Base-by-base conservation (phyloP, 2,113 vertebrate species). In the Trematocara unimaculatum region DNA sequence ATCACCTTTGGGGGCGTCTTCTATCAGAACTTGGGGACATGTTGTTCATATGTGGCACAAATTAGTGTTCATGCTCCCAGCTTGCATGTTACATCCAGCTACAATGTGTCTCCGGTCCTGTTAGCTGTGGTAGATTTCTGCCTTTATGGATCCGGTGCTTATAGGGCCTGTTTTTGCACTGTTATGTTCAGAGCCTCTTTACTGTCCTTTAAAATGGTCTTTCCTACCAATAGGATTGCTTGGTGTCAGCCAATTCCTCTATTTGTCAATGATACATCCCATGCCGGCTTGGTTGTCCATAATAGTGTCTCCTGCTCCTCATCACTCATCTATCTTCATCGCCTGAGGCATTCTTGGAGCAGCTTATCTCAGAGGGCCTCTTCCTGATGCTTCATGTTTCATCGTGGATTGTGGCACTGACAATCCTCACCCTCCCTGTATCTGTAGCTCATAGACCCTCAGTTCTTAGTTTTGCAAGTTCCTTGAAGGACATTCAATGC, bases 61-160 rank as follows among this genome's bases (percentile, higher is more conserved):
- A 3, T 64, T 38, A 64, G 33, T 64, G 60, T 64, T n/a, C 60
- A 64, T n/a, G 18, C 6, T 64, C 33, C 33, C 62, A 67, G 62
- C 2, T 40, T 40, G 18, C 33, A 67, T 67, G 33, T 20, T 67
- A 67, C 62, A 67, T 67, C 62, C 62, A 38, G 62, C 62, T 67
- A 67, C 11, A 40, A 67, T 40, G 0, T 67, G 62, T 40, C 18
- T 20, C 62, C 1, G 1, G 1, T 40, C 33, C 18, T 67, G 0
- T 67, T 8, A 0, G 33, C 62, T 67, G 18, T 3, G 18, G 33
- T 67, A 67, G 62, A 67, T 38, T 20, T 20, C 33, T 67, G 0
- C 1, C 18, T 20, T 13, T 40, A 40, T 20, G 33, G 62, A 67
- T 67, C 60, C 11, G 1, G 18, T 38, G 62, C 33, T 38, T 67